A percentile compares a stretch with the other conserved stretches of the same genome.
Evolutionary conservation across 2,797 vertebrate species (phyloP).

Genomic region (Eulemur mongoz): DNA sequence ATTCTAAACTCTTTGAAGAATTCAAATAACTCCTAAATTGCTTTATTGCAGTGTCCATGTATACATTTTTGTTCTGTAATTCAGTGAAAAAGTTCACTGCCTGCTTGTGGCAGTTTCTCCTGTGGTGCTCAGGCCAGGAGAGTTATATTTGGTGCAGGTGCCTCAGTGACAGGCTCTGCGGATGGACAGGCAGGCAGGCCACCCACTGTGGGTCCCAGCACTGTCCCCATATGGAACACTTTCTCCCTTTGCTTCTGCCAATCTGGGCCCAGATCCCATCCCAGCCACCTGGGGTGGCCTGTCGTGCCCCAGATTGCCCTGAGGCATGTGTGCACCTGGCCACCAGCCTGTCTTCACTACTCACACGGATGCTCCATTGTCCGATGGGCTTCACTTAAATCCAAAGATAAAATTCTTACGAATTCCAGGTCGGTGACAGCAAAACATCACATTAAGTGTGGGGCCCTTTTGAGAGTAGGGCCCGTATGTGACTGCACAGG

Average conservation of each 20-base stretch:
- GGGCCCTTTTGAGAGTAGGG: background rate
- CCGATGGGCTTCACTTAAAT: background rate
- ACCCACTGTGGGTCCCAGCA: background rate
- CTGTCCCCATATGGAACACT: too few relatives aligned
- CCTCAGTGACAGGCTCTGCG: background rate
- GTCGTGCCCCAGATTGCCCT: background rate
- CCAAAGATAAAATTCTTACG: background rate
- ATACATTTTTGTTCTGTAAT: background rate
- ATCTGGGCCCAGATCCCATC: background rate
- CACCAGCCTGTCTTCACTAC: background rate
- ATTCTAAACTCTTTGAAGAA: background rate
- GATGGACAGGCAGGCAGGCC: background rate
- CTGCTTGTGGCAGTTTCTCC: background rate
- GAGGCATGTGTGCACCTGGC: background rate
- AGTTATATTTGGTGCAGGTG: background rate
- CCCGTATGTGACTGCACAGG: background rate
- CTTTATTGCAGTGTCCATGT: background rate
- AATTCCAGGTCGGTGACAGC: background rate
- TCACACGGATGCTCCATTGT: background rate
- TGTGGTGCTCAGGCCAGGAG: background rate
- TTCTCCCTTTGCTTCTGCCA: background rate
- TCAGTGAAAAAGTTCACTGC: background rate
- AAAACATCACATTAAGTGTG: background rate
- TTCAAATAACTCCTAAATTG: background rate
- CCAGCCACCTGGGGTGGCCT: background rate